Evolutionary conservation across 2,888 invertebrate species (phyloP).

Genomic region (Cryptocheilus praepositus): DNA sequence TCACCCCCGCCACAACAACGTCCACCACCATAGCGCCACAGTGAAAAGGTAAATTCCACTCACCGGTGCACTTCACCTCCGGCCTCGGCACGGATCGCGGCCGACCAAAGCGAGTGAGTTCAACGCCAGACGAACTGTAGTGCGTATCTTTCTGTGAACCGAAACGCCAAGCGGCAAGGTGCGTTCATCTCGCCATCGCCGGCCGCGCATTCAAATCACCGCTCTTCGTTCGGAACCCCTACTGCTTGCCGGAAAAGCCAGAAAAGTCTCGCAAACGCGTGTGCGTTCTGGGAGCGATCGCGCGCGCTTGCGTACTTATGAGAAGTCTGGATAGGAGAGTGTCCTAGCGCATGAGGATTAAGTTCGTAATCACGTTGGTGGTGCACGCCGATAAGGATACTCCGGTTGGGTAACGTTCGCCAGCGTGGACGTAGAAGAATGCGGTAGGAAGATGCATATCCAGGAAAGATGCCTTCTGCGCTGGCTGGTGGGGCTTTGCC

Average conservation of each 20-base stretch:
- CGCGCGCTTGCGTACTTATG: background rate
- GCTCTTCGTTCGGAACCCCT: too few relatives aligned
- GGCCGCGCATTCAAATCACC: too few relatives aligned
- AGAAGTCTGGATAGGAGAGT: background rate
- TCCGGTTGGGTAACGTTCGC: too few relatives aligned
- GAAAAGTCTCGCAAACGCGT: conserved; percentile 12
- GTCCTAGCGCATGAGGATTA: too few relatives aligned
- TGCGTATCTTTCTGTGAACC: background rate
- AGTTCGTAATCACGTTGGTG: too few relatives aligned
- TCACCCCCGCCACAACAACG: background rate
- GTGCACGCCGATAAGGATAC: too few relatives aligned
- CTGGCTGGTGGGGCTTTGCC: conserved; percentile 58
- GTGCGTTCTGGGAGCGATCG: conserved; percentile 9
- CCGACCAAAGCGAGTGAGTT: conserved; percentile 6
- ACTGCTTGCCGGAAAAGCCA: background rate
- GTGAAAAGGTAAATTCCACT: conserved; percentile 49
- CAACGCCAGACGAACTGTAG: background rate
- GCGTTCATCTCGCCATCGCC: background rate
- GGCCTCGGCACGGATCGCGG: conserved; percentile 50
- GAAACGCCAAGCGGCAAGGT: background rate
- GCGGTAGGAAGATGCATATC: conserved; percentile 66
- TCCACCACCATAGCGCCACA: conserved; percentile 10
- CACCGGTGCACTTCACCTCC: conserved; percentile 57
- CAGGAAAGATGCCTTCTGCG: conserved; percentile 61
- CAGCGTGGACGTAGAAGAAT: conserved; percentile 53